Conservation (phyloP, 2,888 invertebrate genomes). For the Tridacna gigas region DNA sequence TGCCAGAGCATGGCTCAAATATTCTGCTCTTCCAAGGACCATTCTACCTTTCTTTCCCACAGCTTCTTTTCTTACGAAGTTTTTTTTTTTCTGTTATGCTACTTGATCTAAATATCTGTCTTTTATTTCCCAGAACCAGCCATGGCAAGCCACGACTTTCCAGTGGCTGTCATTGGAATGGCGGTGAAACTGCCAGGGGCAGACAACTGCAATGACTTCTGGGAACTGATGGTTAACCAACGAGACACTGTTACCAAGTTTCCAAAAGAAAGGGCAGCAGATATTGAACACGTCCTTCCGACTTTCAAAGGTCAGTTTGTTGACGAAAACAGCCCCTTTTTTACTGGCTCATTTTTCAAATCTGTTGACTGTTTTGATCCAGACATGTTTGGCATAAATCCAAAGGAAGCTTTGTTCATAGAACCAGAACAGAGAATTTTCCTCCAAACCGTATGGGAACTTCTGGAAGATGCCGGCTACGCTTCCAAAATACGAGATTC, state of each 20-base stretch:
- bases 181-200: constrained; percentile 29
- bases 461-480: constrained; percentile 35
- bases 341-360: constrained; percentile 28
- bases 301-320: constrained; percentile 14
- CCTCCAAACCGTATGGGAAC: constrained; percentile 38
- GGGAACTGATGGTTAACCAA: constrained; percentile 34
- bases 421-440: constrained; percentile 46
- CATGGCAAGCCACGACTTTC: constrained; percentile 37
- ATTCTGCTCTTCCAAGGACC: too few species aligned
- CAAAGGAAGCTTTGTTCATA: constrained; percentile 38
- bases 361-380: constrained; percentile 37
- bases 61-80: too few species aligned
- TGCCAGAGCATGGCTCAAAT: too few species aligned
- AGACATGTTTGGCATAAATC: constrained; percentile 30
- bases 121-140: background rate
- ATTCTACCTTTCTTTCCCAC: too few species aligned
- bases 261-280: constrained; percentile 20
- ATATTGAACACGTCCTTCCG: constrained; percentile 15
- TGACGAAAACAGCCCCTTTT: constrained; percentile 22
- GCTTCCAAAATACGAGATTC: constrained; percentile 24
- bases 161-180: constrained; percentile 36
- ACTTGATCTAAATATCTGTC: background rate
- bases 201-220: constrained; percentile 31
- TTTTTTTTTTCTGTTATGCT: background rate
- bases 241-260: constrained; percentile 22